Evolutionary conservation across 2,113 vertebrate species (phyloP), one percentile per base, ranked within the genome.

Genomic region (Calypte anna): DNA sequence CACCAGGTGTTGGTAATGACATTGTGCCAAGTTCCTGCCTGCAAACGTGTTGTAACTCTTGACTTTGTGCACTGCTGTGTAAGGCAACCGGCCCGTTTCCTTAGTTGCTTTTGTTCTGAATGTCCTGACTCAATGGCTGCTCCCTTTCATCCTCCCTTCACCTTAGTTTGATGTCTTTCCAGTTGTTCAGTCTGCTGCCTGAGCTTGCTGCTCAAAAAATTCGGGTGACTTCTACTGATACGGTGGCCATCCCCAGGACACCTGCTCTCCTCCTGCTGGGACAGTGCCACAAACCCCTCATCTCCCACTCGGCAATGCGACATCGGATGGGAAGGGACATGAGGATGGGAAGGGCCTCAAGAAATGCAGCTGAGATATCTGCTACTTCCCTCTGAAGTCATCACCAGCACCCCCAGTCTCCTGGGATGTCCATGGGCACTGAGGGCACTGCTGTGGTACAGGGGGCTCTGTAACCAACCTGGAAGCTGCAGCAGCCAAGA

Each of bases 171-270:
- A 11, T 53, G 30, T 15, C 25, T 75, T 67, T 25, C 6, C 6
- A 44, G 38, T 18, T 70, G 27, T 64, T 77, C 17, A 48, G 27
- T 46, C 13, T 53, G 50, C 31, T 53, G 50, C 31, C 44, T 54
- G 48, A 75, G 16, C 14, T 36, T 44, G 25, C 30, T 86, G 62
- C 31, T 86, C 31, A 64, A 24, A 75, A 50, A 55, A 43, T 23
- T n/a, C 12, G 58, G 14, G 8, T 66, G 27, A 11, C 15, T 84
- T 48, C 24, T 78, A 5, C 53, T 28, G 61, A 28, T 22, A 14
- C 0, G 0, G 31, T 13, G 64, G 27, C 23, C 30, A 62, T 25
- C 40, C 40, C 11, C 3, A 4, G 33, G 7, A 59, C 21, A 30
- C 33, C 57, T 43, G 27, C 20, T 59, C 57, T 27, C 43, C 36